phyloP scores from a whole-genome alignment of 1,140 invertebrate genomes.

The Periplaneta americana region DNA sequence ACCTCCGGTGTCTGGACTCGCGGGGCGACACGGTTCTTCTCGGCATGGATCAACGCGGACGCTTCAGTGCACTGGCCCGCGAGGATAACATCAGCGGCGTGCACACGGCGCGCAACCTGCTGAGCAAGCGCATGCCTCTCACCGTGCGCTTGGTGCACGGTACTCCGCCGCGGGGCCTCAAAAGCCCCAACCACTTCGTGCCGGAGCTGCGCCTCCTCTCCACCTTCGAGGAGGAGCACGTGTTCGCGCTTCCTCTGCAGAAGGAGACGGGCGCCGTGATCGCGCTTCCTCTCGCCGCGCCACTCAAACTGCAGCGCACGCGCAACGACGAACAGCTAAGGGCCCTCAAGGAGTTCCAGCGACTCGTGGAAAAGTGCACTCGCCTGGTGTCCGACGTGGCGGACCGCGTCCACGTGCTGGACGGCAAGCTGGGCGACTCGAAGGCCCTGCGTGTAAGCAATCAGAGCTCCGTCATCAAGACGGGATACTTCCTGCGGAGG shows the following conservation, averaged over 20 bases:
- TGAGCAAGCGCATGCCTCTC: constrained; percentile 82
- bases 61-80: constrained; percentile 84
- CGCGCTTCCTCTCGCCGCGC: constrained; percentile 76
- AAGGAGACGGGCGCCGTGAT: constrained; percentile 71
- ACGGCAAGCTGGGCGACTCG: constrained; percentile 66
- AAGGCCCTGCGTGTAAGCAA: constrained; percentile 45
- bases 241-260: constrained; percentile 78
- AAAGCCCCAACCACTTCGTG: constrained; percentile 72
- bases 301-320: constrained; percentile 77
- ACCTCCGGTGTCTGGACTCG: constrained; percentile 78
- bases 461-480: constrained; percentile 26
- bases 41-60: constrained; percentile 77
- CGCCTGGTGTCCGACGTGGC: constrained; percentile 74
- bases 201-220: constrained; percentile 76
- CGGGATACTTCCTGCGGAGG: constrained; percentile 57
- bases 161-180: constrained; percentile 69
- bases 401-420: constrained; percentile 72
- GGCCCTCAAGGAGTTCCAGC: constrained; percentile 71
- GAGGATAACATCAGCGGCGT: constrained; percentile 91
- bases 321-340: constrained; percentile 77
- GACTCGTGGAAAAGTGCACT: constrained; percentile 73
- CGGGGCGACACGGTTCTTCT: constrained; percentile 79
- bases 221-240: constrained; percentile 66
- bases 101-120: constrained; percentile 77
- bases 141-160: constrained; percentile 88